Base-by-base conservation (phyloP, 2,113 vertebrate genomes). In the Bos javanicus region DNA sequence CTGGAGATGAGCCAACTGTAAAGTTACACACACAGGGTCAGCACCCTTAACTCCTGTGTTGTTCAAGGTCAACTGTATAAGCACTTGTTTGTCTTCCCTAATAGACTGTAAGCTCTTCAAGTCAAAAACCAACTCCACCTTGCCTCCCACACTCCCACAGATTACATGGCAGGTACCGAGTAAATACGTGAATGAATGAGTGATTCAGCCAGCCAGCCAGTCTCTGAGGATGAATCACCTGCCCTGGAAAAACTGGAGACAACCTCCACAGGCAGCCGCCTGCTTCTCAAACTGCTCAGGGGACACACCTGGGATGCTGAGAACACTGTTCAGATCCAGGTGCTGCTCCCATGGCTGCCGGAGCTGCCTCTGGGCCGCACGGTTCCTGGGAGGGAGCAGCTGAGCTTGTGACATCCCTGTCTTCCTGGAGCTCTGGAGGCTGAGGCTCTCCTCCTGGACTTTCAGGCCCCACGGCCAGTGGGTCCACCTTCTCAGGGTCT, bases 231-330 rank as follows among this genome's bases (percentile, higher is more conserved):
- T 54, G 83, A 80, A 30, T 17, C 17, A 9, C 11, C 43, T 28
- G n/a, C 15, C 13, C 14, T 80, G 46, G 33, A 67, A 71, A 95
- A 84, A 50, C 25, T 60, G 87, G n/a, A 60, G 2, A 94, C 43
- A 26, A 54, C 52, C 39, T 82, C 33, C 46, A 62, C 46, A 48
- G 3, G 7, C 8, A 74, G 74, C n/a, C 1, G 1, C 74, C 21
- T 59, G 64, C 54, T 19, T 57, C 64, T 48, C 43, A 33, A n/a
- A 46, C 30, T 39, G 30, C 39, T 25, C 62, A 81, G 59, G 17
- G 2, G 13, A 46, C 98, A 95, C 19, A 99, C 99, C 99, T 98
- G 97, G 97, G 71, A 54, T 4, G 76, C 19, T 52, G 96, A 10
- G 92, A 52, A 30, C 1, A 4, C 5, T 21, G 89, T 59, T 4